phyloP scores from a whole-genome alignment of 2,888 invertebrate genomes.

The Parnassius apollo region DNA sequence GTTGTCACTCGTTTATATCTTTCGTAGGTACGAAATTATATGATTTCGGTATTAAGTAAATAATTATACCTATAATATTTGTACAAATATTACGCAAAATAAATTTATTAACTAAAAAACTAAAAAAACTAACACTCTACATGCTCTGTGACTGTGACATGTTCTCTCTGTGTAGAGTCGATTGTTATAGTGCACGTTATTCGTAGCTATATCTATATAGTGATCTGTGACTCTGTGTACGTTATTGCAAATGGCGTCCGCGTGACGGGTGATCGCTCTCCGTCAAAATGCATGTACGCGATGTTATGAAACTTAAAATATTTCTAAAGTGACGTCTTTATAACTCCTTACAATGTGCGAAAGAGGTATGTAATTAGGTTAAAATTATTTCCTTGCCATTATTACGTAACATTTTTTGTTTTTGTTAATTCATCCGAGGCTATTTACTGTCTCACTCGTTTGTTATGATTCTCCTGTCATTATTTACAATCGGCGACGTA shows the following conservation, averaged over 20 bases:
- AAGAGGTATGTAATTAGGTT: conserved; percentile 42
- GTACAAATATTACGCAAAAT: too few relatives aligned
- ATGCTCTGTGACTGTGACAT: too few relatives aligned
- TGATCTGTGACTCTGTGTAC: conserved; percentile 13
- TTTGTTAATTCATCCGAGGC: conserved; percentile 51
- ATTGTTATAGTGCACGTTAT: too few relatives aligned
- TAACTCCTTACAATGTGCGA: conserved; percentile 34
- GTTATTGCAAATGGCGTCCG: conserved; percentile 69
- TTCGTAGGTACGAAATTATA: too few relatives aligned
- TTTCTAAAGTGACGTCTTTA: conserved; percentile 37
- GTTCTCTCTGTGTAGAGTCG: too few relatives aligned
- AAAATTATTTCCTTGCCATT: conserved; percentile 26
- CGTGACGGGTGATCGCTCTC: conserved; percentile 60
- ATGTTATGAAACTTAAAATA: conserved; percentile 51
- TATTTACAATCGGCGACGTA: conserved; percentile 73
- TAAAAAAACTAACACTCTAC: too few relatives aligned
- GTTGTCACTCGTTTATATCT: too few relatives aligned
- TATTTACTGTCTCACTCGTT: conserved; percentile 64
- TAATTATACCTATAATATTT: too few relatives aligned
- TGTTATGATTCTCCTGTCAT: conserved; percentile 74
- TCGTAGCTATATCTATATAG: too few relatives aligned
- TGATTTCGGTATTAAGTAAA: too few relatives aligned
- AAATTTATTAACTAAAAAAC: too few relatives aligned
- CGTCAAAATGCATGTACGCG: conserved; percentile 62
- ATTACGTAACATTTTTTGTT: conserved; percentile 61